Base-by-base conservation (phyloP, 2,113 vertebrate genomes). In the Oceanites oceanicus region DNA sequence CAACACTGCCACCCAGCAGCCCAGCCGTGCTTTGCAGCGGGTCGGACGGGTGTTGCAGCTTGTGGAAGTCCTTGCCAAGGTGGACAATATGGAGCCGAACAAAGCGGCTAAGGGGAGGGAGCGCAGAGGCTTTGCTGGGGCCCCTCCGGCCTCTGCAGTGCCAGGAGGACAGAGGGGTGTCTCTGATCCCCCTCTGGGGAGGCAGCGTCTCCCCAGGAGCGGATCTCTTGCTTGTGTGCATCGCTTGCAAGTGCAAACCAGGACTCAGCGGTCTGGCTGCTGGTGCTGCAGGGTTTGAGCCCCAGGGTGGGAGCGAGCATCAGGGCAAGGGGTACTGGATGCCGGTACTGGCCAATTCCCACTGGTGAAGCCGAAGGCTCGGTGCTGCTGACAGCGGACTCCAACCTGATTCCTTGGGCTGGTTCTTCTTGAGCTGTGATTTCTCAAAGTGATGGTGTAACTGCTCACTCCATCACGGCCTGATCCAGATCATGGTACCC, bases 1-100 rank as follows among this genome's bases (percentile, higher is more conserved):
- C 96, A 95, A 95, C 90, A 96, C 53, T 76, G 71, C 96, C 96
- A 49, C 96, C 96, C 92, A 97, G 96, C 95, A 58, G 95, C 88
- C 16, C 45, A 7, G 59, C 72, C 13, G 49, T 1, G 92, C 92
- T 19, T 26, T 94, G 96, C 94, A 88, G 90, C 53, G 8, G 45
- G 6, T 8, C 9, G 6, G 13, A 1, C 1, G 38, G 76, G 53
- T 7, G 74, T 9, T 75, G 56, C 27, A 44, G 70, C 26, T 14
- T 2, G 13, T 62, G 50, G n/a, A 38, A 0, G 4, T 2, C 17
- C 17, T 11, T 3, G 8, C 7, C 4, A 0, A 50, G 11, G 12
- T 4, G 26, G 52, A 1, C 53, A 13, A 4, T 2, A 0, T 4
- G 86, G 89, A 67, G 50, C 6, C 3, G 23, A 45, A 76, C 79